Base-by-base conservation (phyloP, 2,113 vertebrate species). In the Muscicapa adusta region DNA sequence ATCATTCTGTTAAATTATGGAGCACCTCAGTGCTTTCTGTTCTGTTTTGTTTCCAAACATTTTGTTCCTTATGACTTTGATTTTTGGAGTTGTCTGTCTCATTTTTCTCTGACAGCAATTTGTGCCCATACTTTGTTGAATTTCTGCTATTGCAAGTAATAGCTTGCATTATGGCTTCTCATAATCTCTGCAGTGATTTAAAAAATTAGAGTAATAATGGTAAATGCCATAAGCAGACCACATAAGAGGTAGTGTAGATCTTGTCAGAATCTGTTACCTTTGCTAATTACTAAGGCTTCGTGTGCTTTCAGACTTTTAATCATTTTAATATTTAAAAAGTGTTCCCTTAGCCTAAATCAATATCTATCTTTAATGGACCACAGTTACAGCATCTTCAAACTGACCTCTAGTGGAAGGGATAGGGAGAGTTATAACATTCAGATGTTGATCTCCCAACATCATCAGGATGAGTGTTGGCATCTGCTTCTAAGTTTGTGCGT, bases 321-420 rank as follows among this genome's bases (percentile, higher is more conserved):
- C 29, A 29, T 51, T 51, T 95, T 71, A 75, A 96, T 96, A 93
- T 77, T 45, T 75, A 93, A 85, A 72, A 93, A 91, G 40, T 87
- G 48, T 87, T 82, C 47, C 90, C 94, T 78, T 60, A 65, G 34
- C 31, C 75, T 66, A 81, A 91, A 85, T 89, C n/a, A 18, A 12
- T 67, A 58, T 29, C 76, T 48, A 8, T 6, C 83, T 80, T 42
- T 56, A 36, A 89, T 22, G 18, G 58, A 38, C 36, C 48, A 47
- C 62, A 63, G 48, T 58, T 91, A 56, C n/a, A 90, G 88, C 74
- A 74, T 93, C 67, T 82, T 89, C 74, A 73, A 91, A 83, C 68
- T 94, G 85, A 89, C 57, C 66, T 91, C 91, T 58, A 57, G 66
- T 94, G 86, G 90, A 91, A 89, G 63, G 88, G 53, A 71, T 31